Evolutionary conservation across 2,113 vertebrate species (phyloP).

Genomic region (Pampusana beccarii): DNA sequence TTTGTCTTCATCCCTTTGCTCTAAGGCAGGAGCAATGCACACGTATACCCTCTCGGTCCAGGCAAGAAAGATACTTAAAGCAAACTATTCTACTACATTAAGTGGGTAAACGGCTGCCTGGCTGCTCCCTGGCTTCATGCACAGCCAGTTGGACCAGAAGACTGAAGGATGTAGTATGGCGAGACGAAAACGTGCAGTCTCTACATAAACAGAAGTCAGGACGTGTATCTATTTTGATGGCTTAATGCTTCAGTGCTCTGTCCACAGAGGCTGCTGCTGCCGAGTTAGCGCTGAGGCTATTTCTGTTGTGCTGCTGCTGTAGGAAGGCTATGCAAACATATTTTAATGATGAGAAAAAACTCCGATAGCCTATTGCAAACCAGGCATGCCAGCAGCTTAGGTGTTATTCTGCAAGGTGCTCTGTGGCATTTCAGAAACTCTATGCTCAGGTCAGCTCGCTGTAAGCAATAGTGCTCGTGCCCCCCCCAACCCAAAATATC

Average conservation of each 20-base stretch:
- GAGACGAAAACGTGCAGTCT: not conserved
- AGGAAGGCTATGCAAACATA: not conserved
- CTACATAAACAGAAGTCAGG: not conserved
- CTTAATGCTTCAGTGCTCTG: not conserved
- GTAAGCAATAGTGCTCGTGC: accelerated
- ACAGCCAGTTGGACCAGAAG: not conserved
- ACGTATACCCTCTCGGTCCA: not conserved
- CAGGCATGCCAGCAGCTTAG: not conserved
- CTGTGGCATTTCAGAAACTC: not conserved
- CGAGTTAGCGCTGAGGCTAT: not conserved
- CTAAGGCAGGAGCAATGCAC: not conserved
- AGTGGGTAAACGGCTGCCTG: not conserved
- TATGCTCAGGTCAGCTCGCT: not conserved
- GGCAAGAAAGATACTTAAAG: not conserved
- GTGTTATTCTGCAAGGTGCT: not conserved
- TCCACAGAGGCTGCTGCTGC: not conserved
- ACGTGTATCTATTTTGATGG: not conserved
- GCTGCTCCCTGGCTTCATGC: not conserved
- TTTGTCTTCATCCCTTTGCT: not conserved
- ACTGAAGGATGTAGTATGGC: not conserved
- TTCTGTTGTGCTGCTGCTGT: not conserved
- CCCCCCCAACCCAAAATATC: not conserved
- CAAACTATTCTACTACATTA: not conserved
- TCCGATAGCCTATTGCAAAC: not conserved
- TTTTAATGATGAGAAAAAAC: not conserved